Conservation (phyloP, 1,140 invertebrate species). For the Heliconius himera region DNA sequence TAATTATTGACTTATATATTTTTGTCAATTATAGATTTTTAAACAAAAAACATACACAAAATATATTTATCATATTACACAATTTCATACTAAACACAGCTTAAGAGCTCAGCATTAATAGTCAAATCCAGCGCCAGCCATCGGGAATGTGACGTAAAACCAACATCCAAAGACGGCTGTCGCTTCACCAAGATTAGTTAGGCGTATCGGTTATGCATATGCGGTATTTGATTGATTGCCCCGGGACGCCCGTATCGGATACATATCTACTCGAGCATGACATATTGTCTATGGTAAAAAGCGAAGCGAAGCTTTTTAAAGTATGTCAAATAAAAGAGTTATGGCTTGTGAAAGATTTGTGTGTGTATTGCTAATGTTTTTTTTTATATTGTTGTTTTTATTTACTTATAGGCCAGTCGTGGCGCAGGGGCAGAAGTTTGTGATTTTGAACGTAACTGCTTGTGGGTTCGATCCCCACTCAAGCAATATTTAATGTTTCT, state of each 20-base stretch:
- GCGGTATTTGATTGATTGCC: conserved; percentile 21
- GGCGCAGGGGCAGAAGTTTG: too few species aligned
- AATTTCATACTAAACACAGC: background rate
- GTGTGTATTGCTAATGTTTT: background rate
- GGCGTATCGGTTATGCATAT: conserved; percentile 18
- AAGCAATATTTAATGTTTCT: too few species aligned
- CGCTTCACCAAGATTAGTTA: background rate
- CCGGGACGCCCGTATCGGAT: background rate
- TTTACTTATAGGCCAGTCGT: too few species aligned
- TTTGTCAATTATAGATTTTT: background rate
- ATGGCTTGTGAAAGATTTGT: background rate
- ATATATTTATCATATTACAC: background rate
- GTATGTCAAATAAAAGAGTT: background rate
- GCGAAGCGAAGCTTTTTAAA: background rate
- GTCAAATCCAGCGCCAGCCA: background rate
- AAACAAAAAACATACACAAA: background rate
- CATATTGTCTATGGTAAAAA: background rate
- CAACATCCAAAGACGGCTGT: conserved; percentile 10
- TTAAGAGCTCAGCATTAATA: background rate
- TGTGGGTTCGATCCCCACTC: too few species aligned
- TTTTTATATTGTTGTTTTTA: background rate
- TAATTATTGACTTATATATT: too few species aligned
- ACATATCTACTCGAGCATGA: background rate
- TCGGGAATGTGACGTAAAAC: background rate
- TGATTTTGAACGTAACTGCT: too few species aligned